phyloP scores from a whole-genome alignment of 2,888 invertebrate species.

The Troides helena region DNA sequence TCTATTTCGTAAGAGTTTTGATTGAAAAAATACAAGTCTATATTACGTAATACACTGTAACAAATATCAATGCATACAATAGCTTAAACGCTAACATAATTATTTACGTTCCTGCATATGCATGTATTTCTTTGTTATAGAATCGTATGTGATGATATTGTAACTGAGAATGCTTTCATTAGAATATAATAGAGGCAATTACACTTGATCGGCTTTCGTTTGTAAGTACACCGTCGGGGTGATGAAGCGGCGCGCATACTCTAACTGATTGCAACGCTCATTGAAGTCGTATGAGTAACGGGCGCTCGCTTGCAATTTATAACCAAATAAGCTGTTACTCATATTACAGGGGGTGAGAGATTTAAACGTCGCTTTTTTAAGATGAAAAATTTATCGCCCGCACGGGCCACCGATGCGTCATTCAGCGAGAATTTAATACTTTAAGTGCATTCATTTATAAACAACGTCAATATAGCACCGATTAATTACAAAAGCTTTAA shows the following conservation, averaged over 20 bases:
- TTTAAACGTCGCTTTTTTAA: constrained; percentile 67
- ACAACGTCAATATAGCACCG: constrained; percentile 22
- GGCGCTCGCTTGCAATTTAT: constrained; percentile 55
- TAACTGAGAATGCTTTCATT: constrained; percentile 1
- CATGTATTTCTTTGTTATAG: constrained; percentile 1
- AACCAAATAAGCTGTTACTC: constrained; percentile 67
- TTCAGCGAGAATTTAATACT: constrained; percentile 72
- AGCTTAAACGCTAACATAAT: background rate
- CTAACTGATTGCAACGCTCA: constrained; percentile 71
- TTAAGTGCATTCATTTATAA: constrained; percentile 63
- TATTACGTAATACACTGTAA: too few relatives aligned
- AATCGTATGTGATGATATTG: background rate
- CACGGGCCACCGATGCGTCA: constrained; percentile 55
- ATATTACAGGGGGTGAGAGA: constrained; percentile 66
- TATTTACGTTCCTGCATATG: background rate
- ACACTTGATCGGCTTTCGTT: constrained; percentile 40
- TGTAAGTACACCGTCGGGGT: constrained; percentile 46
- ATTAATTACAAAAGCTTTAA: constrained; percentile 9
- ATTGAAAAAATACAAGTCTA: too few relatives aligned
- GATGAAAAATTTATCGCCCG: constrained; percentile 63
- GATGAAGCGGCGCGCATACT: constrained; percentile 61
- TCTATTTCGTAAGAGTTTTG: too few relatives aligned
- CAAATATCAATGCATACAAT: too few relatives aligned
- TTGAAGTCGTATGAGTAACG: constrained; percentile 64
- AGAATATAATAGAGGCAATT: constrained; percentile 37